Evolutionary conservation across 2,797 vertebrate genomes (phyloP).

Genomic region (Myoxocephalus aenaeus): DNA sequence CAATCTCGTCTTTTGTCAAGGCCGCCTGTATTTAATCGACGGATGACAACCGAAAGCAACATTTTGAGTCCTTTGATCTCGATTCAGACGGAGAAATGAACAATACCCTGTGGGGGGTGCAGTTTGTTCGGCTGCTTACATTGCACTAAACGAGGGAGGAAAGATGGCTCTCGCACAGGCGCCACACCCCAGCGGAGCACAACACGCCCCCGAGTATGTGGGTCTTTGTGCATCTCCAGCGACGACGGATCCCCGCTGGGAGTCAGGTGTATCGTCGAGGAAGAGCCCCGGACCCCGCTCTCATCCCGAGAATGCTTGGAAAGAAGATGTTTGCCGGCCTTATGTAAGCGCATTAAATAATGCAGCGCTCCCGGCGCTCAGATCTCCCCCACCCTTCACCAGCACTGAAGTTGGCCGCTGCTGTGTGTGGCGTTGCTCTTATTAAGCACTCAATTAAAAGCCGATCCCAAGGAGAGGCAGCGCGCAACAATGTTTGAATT

Average conservation of each 20-base stretch:
- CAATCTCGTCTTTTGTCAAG: neutral
- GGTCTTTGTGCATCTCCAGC: neutral
- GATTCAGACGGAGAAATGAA: slow-evolving; percentile 53
- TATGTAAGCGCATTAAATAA: slow-evolving; percentile 76
- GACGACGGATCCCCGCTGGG: slow-evolving; percentile 9
- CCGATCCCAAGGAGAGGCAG: slow-evolving; percentile 74
- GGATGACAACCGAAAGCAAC: slow-evolving; percentile 10
- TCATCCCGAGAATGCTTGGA: slow-evolving; percentile 29
- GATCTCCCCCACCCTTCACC: slow-evolving; percentile 7
- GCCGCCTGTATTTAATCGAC: neutral
- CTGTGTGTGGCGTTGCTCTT: slow-evolving; percentile 67
- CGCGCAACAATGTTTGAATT: slow-evolving; percentile 78
- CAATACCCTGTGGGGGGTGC: slow-evolving; percentile 28
- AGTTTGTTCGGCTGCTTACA: slow-evolving; percentile 36
- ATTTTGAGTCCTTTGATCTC: slow-evolving; percentile 51
- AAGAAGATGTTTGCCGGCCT: slow-evolving; percentile 55
- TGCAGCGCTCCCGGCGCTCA: slow-evolving; percentile 67
- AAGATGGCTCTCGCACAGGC: slow-evolving; percentile 43
- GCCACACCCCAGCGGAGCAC: slow-evolving; percentile 62
- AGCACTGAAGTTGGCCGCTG: slow-evolving; percentile 60
- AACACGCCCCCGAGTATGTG: slow-evolving; percentile 24
- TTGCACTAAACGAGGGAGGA: slow-evolving; percentile 34
- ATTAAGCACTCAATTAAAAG: slow-evolving; percentile 84
- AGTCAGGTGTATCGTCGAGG: slow-evolving; percentile 26
- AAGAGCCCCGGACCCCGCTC: slow-evolving; percentile 28